Evolutionary conservation across 2,113 vertebrate species (phyloP), one percentile per base, ranked within the genome.

Genomic region (Atrichornis clamosus): DNA sequence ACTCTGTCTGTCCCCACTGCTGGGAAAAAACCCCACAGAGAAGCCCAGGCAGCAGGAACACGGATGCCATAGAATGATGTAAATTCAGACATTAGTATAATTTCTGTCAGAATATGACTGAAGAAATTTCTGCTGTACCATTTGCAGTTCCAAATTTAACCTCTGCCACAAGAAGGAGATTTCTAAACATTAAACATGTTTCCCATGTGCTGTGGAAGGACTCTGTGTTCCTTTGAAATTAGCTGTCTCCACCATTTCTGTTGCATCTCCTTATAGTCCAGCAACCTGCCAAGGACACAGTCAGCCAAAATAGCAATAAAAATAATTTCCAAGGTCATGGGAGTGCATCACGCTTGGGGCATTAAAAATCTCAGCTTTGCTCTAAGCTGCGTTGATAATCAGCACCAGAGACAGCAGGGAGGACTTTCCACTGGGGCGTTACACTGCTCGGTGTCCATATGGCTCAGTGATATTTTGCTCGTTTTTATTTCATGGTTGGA

Each of bases 61-160:
- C 1, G 1, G 35, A 33, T 7, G 37, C 27, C 74, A 37, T 0
- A 2, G 13, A 50, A 8, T 1, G 7, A 22, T 7, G 7, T 14
- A 37, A 47, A 68, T 23, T 11, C 1, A 3, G 60, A 16, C 32
- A 13, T 53, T 13, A 3, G 7, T 35, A 3, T 8, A 2, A 44
- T 41, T 75, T 30, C 44, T 55, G 23, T 11, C n/a, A 60, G 26
- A 55, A 50, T 3, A 33, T 1, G 16, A 44, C 21, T 41, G 60
- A 44, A 44, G 58, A 46, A 19, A 49, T 23, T 65, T 21, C 79
- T 47, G 15, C 3, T 17, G 37, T 11, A 47, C 46, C 47, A 2
- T 39, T n/a, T n/a, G 42, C 32, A 24, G 47, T 32, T 53, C 65
- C 69, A n/a, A 39, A 46, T 84, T 74, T 65, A 81, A 74, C 55